Evolutionary conservation across 2,113 vertebrate genomes (phyloP).

Genomic region (Rhinogobius similis): DNA sequence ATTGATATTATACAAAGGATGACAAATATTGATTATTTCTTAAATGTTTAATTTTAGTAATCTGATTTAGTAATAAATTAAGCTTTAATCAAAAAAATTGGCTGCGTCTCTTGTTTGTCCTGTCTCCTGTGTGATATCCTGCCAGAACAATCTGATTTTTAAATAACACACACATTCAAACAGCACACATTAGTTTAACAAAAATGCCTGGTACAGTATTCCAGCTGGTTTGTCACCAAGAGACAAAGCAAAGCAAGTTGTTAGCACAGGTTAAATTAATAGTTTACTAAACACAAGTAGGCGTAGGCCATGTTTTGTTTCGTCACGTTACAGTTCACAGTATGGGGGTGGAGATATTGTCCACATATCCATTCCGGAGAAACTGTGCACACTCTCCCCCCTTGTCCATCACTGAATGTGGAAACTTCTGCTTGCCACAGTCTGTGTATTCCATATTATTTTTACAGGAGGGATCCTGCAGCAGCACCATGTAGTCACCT

Average conservation of each 20-base stretch:
- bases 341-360: slow-evolving; percentile 15
- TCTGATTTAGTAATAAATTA: not conserved
- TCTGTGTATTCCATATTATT: slow-evolving; percentile 17
- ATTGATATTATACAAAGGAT: not conserved
- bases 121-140: not conserved
- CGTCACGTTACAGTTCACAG: slow-evolving; percentile 16
- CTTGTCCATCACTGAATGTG: slow-evolving; percentile 7
- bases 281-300: not conserved
- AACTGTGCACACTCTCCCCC: slow-evolving; percentile 8
- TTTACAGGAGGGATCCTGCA: slow-evolving; percentile 60
- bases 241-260: not conserved
- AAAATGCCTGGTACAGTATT: not conserved
- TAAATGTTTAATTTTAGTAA: not conserved
- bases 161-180: not conserved
- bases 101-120: not conserved
- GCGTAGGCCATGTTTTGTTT: not conserved
- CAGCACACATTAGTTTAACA: not conserved
- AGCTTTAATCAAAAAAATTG: not conserved
- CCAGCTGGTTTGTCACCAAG: not conserved
- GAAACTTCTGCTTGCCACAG: slow-evolving; percentile 12
- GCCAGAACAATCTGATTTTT: not conserved
- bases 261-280: not conserved
- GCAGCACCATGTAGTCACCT: slow-evolving; percentile 74
- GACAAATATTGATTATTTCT: not conserved
- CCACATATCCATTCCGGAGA: slow-evolving; percentile 49